Base-by-base conservation (phyloP, 2,113 vertebrate species). In the Naja naja region DNA sequence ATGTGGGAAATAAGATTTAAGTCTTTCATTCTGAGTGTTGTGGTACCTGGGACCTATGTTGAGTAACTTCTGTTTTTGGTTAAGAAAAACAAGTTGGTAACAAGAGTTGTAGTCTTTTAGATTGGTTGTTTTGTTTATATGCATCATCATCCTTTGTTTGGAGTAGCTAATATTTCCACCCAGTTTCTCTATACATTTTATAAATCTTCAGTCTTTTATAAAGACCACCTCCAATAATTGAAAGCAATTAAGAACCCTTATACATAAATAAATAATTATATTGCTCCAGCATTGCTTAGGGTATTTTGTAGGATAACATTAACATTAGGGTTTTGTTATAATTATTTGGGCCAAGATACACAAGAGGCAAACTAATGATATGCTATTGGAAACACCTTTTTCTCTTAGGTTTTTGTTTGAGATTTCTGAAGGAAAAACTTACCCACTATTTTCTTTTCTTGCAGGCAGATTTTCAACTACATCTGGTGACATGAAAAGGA, bases 31-130 rank as follows among this genome's bases (percentile, higher is more conserved):
- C 87, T 91, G 55, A 88, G 11, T 22, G 58, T 56, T 94, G 20
- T 30, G 5, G 52, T 14, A 9, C 53, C 16, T n/a, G 47, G 58
- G 30, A 85, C 22, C 45, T 93, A n/a, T 39, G 85, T 88, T 89
- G 58, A 81, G 22, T 45, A 23, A 64, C 54, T 49, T 60, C 43
- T 91, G 30, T 64, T 3, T 39, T 52, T 53, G 85, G 45, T 88
- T 92, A 88, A 88, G 47, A 88, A 92, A 92, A 92, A 54, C 34
- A 89, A 53, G 45, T 86, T 60, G 85, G 54, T 69, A 64, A 88
- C 34, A 34, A 81, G 60, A 53, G 23, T 47, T 88, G 3, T 45
- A 25, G 23, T 34, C 34, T 43, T n/a, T 43, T 49, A 2, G 14
- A 30, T 69, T 39, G 25, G 45, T 20, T 39, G 54, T 88, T 88